phyloP scores from a whole-genome alignment of 2,113 vertebrate genomes.

The Oreotrochilus melanogaster region DNA sequence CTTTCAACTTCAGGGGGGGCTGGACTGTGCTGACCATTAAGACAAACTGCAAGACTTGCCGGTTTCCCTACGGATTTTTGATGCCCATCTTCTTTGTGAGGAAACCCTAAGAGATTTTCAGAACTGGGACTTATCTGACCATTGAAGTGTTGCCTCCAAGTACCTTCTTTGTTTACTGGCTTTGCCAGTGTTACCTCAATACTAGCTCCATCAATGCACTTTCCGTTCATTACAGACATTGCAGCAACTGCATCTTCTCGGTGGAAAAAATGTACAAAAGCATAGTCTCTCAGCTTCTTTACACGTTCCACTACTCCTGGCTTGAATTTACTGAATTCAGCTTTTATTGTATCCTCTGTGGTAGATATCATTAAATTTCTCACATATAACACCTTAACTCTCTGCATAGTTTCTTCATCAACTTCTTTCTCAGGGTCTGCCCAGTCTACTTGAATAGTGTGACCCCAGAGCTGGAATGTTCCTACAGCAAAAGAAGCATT shows the following conservation, averaged over 20 bases:
- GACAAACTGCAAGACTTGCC: conserved; percentile 65
- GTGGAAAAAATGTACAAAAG: conserved; percentile 92
- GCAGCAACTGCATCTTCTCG: conserved; percentile 89
- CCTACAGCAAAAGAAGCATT: conserved; percentile 74
- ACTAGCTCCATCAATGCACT: conserved; percentile 86
- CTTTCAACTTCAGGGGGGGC: conserved; percentile 78
- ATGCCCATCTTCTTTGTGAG: conserved; percentile 79
- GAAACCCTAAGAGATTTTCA: conserved; percentile 73
- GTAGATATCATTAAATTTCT: conserved; percentile 94
- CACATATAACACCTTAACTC: conserved; percentile 91
- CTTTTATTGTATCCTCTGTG: conserved; percentile 87
- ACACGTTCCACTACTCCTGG: conserved; percentile 91
- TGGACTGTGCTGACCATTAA: conserved; percentile 79
- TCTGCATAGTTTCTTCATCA: conserved; percentile 94
- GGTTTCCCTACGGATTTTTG: conserved; percentile 70
- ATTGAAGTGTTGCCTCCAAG: conserved; percentile 79
- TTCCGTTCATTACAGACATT: conserved; percentile 88
- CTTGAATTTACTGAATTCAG: conserved; percentile 90
- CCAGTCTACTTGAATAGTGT: conserved; percentile 94
- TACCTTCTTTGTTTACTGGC: conserved; percentile 83
- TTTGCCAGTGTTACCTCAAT: conserved; percentile 93
- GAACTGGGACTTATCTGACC: conserved; percentile 75
- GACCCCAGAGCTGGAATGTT: conserved; percentile 91
- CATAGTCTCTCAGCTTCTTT: conserved; percentile 94
- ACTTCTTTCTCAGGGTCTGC: conserved; percentile 93